phyloP scores from a whole-genome alignment of 1,140 invertebrate genomes.

The Halyomorpha halys region DNA sequence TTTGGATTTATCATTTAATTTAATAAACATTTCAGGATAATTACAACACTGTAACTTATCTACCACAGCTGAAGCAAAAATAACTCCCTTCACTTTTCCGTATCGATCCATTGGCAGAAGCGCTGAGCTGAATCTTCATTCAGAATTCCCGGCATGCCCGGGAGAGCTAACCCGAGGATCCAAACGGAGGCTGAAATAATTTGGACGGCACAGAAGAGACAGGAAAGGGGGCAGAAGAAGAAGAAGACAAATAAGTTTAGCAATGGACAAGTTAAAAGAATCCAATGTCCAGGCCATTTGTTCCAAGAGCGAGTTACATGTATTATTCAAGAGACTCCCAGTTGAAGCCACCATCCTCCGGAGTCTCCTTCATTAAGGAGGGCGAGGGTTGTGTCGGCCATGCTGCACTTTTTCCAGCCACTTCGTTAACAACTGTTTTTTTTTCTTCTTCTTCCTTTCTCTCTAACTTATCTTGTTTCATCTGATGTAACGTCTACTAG shows the following conservation, averaged over 20 bases:
- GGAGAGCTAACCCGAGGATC: not conserved
- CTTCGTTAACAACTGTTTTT: not conserved
- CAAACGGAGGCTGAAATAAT: not conserved
- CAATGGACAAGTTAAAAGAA: slow-evolving; percentile 8
- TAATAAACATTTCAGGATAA: no score
- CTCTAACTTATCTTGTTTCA: no score
- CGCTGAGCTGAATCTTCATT: not conserved
- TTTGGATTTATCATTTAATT: no score
- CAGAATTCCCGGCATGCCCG: not conserved
- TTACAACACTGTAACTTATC: no score
- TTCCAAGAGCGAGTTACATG: not conserved
- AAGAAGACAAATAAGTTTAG: slow-evolving; percentile 12
- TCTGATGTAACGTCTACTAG: no score
- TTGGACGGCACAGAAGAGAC: no score
- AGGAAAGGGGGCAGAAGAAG: slow-evolving; percentile 5
- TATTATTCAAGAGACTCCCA: not conserved
- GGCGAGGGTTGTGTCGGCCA: no score
- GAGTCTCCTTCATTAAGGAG: not conserved
- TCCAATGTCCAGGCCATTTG: slow-evolving; percentile 5
- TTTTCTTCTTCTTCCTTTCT: no score
- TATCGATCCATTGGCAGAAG: no score
- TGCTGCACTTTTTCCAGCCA: not conserved
- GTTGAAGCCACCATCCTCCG: not conserved
- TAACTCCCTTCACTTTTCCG: no score
- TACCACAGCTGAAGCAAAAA: no score